Base-by-base conservation (phyloP, 1,140 invertebrate genomes). In the Drosophila subpulchrella region DNA sequence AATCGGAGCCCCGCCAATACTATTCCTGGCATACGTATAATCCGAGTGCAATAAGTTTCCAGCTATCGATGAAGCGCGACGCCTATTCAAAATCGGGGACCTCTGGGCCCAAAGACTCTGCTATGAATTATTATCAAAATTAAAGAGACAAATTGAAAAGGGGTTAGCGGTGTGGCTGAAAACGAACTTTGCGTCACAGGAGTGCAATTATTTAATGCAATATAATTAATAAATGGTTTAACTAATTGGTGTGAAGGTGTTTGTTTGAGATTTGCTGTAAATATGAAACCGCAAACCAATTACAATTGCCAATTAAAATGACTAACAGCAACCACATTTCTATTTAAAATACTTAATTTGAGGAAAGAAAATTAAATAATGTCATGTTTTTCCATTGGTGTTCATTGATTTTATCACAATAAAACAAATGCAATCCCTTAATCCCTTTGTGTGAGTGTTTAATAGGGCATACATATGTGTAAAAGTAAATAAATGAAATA, bases 41-140 rank as follows among this genome's bases (percentile, higher is more conserved):
- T 89, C 88, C 11, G 70, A 65, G 7, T 78, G 74, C 32, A 90
- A 44, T 7, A 89, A 42, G 58, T 88, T 91, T 6, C 78, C 61
- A 1, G 82, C 89, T 30, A 92, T 90, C 8, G 91, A 91, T 6
- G 91, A 92, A 2, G 90, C 77, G 27, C 91, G 78, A 47, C 91
- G 71, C 11, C 90, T 56, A 15, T 80, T 73, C 7, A 91, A 47
- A 24, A 91, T 84, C 4, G 91, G 91, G 8, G 90, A 91, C 47
- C 84, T 91, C 24, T 81, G 82, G 11, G 68, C 27, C 2, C 79
- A 66, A 8, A 81, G 56, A 47, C 56, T 90, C 70, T 90, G 81
- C 51, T 83, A 47, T 50, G 32, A 44, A 60, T 46, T 13, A 42
- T 32, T 27, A 32, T 50, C n/a, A 34, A 57, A 54, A 44, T 30